phyloP scores from a whole-genome alignment of 2,113 vertebrate species.

The Capreolus pygargus region DNA sequence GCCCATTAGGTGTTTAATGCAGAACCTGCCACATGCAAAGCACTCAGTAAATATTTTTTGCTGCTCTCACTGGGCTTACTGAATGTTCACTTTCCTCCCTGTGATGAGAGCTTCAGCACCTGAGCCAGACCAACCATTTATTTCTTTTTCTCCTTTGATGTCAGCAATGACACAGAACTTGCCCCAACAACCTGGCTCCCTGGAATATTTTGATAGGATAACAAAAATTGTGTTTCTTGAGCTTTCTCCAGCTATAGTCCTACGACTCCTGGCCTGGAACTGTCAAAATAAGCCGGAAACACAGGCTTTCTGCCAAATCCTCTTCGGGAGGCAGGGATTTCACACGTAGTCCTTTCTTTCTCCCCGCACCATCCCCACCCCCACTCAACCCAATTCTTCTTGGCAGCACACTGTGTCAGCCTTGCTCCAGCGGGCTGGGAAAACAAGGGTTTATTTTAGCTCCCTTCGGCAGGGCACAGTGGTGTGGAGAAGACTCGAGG shows the following conservation, averaged over 20 bases:
- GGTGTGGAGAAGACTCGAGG: not conserved
- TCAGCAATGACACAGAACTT: not conserved
- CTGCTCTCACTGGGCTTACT: not conserved
- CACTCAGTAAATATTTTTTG: not conserved
- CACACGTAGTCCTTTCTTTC: not conserved
- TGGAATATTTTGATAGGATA: conserved; percentile 10
- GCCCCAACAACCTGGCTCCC: not conserved
- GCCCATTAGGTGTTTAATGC: not conserved
- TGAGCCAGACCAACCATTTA: too few relatives aligned
- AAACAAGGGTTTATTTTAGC: conserved; percentile 26
- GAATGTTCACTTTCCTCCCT: not conserved
- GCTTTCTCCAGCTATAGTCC: not conserved
- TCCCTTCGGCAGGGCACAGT: not conserved
- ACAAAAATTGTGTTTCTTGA: not conserved
- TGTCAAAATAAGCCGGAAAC: conserved; percentile 34
- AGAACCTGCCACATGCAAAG: not conserved
- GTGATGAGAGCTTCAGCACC: not conserved
- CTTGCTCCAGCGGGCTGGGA: not conserved
- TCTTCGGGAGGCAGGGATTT: not conserved
- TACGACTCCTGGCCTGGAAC: conserved; percentile 27
- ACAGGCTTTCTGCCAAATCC: not conserved
- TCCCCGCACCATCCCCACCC: too few relatives aligned
- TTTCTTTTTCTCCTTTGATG: not conserved
- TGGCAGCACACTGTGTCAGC: not conserved
- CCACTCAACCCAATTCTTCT: not conserved